Evolutionary conservation across 2,797 vertebrate species (phyloP).

Genomic region (Synanceia verrucosa): DNA sequence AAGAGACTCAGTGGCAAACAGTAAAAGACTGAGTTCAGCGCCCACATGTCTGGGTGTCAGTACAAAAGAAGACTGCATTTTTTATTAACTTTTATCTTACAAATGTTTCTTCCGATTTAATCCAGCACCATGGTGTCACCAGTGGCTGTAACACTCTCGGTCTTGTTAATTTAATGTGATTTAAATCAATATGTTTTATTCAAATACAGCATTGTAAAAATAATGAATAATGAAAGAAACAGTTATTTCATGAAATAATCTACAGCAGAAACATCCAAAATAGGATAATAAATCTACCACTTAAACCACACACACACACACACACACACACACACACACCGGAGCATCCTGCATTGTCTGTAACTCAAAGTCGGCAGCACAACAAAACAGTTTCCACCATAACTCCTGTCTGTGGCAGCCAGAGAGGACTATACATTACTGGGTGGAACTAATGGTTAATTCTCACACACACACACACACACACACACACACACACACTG

Average conservation of each 20-base stretch:
- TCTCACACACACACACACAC: conserved; percentile 4
- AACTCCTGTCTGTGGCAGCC: conserved; percentile 13
- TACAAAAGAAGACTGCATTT: not conserved
- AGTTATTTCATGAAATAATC: not conserved
- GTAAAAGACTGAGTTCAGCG: not conserved
- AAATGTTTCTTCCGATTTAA: not conserved
- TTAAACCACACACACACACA: not conserved
- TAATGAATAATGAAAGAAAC: too few species aligned
- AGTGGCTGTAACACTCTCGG: too few species aligned
- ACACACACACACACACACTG: not conserved
- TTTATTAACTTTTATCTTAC: not conserved
- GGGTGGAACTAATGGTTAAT: conserved; percentile 26
- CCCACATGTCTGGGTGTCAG: not conserved
- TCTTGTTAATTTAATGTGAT: not conserved
- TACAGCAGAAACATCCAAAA: not conserved
- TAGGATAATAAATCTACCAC: not conserved
- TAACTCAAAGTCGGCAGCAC: conserved; percentile 17
- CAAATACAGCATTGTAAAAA: too few species aligned
- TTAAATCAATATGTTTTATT: not conserved
- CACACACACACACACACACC: conserved; percentile 3
- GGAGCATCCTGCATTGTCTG: not conserved
- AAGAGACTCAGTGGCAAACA: not conserved
- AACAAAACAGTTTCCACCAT: conserved; percentile 15
- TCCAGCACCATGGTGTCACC: too few species aligned
- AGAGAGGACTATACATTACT: conserved; percentile 1